Evolutionary conservation across 2,888 invertebrate genomes (phyloP).

Genomic region (Sicus ferrugineus): DNA sequence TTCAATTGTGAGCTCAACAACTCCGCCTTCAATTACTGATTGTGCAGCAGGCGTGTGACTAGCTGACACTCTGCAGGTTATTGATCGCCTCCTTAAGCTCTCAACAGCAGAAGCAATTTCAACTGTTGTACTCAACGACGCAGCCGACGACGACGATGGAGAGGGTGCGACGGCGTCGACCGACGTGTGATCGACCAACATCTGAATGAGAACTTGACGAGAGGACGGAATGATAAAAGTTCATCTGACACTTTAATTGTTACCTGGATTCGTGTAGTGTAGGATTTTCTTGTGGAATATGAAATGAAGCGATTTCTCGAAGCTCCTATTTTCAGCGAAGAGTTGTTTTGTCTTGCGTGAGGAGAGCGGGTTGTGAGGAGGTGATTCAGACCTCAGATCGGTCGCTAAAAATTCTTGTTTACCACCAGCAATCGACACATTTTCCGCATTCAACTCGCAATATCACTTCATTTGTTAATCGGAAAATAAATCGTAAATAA

Average conservation of each 20-base stretch:
- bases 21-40: neutral
- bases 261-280: neutral
- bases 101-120: slow-evolving; percentile 39
- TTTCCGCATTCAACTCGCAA: neutral
- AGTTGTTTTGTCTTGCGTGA: too few species aligned
- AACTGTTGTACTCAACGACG: slow-evolving; percentile 34
- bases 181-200: neutral
- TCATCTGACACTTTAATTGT: neutral
- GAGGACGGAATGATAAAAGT: neutral
- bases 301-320: slow-evolving; percentile 12
- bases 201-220: slow-evolving; percentile 19
- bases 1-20: neutral
- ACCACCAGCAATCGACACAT: neutral
- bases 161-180: too few species aligned
- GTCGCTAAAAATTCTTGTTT: neutral
- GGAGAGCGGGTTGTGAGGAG: too few species aligned
- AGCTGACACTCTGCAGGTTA: neutral
- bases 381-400: neutral
- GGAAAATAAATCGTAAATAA: slow-evolving; percentile 18
- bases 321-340: neutral
- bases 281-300: neutral
- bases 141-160: slow-evolving; percentile 5
- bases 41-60: neutral
- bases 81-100: slow-evolving; percentile 9
- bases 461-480: slow-evolving; percentile 3